phyloP scores from a whole-genome alignment of 2,797 vertebrate species.

The Urophycis tenuis region DNA sequence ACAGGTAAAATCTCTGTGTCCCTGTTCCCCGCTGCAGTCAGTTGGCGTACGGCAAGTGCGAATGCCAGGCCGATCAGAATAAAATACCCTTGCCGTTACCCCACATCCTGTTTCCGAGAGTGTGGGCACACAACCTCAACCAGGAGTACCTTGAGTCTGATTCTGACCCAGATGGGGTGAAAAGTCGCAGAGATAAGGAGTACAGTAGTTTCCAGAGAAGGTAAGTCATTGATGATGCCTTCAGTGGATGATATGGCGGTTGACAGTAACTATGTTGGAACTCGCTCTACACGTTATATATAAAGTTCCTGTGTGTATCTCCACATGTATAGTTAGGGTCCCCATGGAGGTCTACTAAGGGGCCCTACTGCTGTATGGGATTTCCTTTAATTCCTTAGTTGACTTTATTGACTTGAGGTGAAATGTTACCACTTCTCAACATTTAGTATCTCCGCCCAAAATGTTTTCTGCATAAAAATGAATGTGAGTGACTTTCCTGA shows the following conservation, averaged over 20 bases:
- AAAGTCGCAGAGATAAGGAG: slow-evolving; percentile 65
- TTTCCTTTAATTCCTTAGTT: too few species aligned
- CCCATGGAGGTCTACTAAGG: too few species aligned
- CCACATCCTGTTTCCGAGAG: slow-evolving; percentile 60
- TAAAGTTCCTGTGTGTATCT: not conserved
- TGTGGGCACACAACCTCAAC: slow-evolving; percentile 59
- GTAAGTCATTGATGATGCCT: slow-evolving; percentile 39
- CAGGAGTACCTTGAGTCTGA: slow-evolving; percentile 52
- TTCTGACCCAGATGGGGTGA: slow-evolving; percentile 61
- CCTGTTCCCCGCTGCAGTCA: slow-evolving; percentile 53
- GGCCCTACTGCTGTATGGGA: too few species aligned
- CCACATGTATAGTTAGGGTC: too few species aligned
- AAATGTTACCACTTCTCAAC: too few species aligned
- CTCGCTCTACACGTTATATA: not conserved
- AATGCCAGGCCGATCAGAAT: slow-evolving; percentile 63
- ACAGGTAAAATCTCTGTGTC: not conserved
- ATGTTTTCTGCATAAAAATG: too few species aligned
- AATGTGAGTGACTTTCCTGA: too few species aligned
- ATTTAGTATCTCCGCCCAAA: too few species aligned
- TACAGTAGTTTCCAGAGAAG: slow-evolving; percentile 68
- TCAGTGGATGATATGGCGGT: not conserved
- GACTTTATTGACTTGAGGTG: too few species aligned
- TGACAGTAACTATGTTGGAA: not conserved
- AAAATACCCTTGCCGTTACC: slow-evolving; percentile 66
- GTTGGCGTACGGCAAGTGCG: slow-evolving; percentile 71